Evolutionary conservation across 2,888 invertebrate genomes (phyloP).

Genomic region (Campoplex capitator): DNA sequence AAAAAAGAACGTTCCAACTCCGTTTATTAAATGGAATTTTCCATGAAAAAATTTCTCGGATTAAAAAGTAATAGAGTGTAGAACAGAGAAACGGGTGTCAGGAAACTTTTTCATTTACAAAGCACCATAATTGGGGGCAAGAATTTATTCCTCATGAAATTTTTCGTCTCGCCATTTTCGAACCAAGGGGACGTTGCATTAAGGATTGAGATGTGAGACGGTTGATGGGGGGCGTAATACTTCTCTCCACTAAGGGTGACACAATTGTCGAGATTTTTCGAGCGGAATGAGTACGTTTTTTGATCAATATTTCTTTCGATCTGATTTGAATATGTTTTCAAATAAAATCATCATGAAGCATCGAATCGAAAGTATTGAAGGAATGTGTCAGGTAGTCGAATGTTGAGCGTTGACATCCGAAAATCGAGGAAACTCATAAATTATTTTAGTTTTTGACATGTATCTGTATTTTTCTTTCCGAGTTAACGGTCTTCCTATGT

Average conservation of each 20-base stretch:
- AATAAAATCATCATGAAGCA: background rate
- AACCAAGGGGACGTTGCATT: background rate
- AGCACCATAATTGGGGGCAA: background rate
- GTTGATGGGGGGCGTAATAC: slow-evolving; percentile 5
- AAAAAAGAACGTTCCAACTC: background rate
- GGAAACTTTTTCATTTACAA: background rate
- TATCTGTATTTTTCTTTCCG: slow-evolving; percentile 18
- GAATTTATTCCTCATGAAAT: background rate
- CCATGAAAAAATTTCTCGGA: background rate
- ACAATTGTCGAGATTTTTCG: slow-evolving; percentile 60
- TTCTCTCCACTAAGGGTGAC: slow-evolving; percentile 51
- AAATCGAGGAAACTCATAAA: slow-evolving; percentile 14
- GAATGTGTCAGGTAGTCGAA: background rate
- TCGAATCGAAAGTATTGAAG: background rate
- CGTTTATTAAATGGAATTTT: background rate
- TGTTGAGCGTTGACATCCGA: background rate
- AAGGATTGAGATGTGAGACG: background rate
- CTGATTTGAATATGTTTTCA: background rate
- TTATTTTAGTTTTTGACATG: slow-evolving; percentile 19
- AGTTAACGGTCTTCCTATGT: slow-evolving; percentile 29
- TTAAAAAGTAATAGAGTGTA: too few species aligned
- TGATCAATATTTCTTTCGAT: slow-evolving; percentile 8
- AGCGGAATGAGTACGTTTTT: slow-evolving; percentile 50
- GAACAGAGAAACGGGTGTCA: background rate
- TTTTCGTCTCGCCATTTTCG: slow-evolving; percentile 13